Evolutionary conservation across 1,140 invertebrate genomes (phyloP), one percentile per base, ranked within the genome.

Genomic region (Cydia strobilella): DNA sequence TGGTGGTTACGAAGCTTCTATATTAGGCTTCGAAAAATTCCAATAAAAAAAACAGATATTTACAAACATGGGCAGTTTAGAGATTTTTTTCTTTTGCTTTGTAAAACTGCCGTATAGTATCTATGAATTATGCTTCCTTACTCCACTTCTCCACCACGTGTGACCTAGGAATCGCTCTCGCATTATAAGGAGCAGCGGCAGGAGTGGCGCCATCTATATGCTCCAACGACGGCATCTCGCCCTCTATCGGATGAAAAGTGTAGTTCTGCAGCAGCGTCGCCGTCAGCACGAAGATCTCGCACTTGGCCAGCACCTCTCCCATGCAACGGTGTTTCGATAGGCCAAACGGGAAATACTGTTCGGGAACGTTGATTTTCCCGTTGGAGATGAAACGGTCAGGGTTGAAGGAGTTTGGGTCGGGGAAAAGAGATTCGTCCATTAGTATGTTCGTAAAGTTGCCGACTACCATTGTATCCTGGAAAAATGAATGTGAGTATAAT

Each of bases 211-310:
- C 96, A 80, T 97, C 96, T 0, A 95, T 90, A 10, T 95, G 94
- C 35, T 95, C 94, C 25, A 94, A 92, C n/a, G 94, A 93, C 0
- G 96, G 96, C 73, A 94, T 92, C 39, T 95, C 93, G 0, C 95
- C 96, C 3, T 95, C 94, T 4, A 94, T 93, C 0, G 95, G 84
- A 1, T 93, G 85, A 83, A 98, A 95, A 4, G 94, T 94, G 76
- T 97, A 98, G 69, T 94, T 95, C 88, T 98, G 97, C 69, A 98
- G 87, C 25, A 98, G 88, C 0, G 95, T 94, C 2, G 97, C 95
- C 3, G 95, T 96, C 83, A 98, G 97, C 20, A 98, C 84, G 81
- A 98, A 98, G 12, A 98, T 94, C 81, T 98, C 98, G 76, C 96
- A 96, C 80, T 95, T 96, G 1, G 89, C 89, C 48, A 92, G 73